Evolutionary conservation across 2,888 invertebrate species (phyloP), one percentile per base, ranked within the genome.

Genomic region (Melipona beecheii): DNA sequence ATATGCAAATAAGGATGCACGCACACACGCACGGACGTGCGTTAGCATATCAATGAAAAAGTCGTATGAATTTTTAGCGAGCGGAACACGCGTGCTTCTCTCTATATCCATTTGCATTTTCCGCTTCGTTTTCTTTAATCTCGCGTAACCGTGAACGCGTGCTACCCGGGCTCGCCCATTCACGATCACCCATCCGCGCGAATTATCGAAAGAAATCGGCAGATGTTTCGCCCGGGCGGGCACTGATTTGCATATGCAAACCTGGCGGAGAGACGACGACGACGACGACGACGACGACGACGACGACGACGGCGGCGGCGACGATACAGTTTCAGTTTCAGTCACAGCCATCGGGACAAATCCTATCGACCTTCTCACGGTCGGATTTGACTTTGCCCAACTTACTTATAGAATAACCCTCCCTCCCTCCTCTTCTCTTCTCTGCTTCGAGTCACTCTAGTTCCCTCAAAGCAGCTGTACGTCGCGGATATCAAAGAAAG

Each of bases 301-400:
- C 31, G 31, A 31, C 31, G 31, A 31, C 31, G 31, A 43, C 43
- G 43, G 0, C 43, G 36, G 9, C 9, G 43, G 9, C 43, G 43
- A 52, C 49, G 78, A 75, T 65, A 76, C 72, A 62, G 78, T 75
- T 72, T 64, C 66, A 6, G 66, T 84, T 56, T 78, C 74, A 52
- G 50, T 43, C n/a, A 64, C 36, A 24, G 24, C 60, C 31, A 19
- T n/a, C 64, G 31, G 58, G 27, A 54, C 64, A 76, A 84, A 84
- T 83, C 78, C 70, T 74, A 83, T 79, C 76, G 64, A 31, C 31
- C 65, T 78, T 84, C 84, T 78, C 82, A 74, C 78, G 82, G 31
- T 71, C 54, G 75, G 75, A 78, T 84, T 84, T 75, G 73, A 78
- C 73, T 83, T 74, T 49, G 64, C 24, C 24, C 43, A 71, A 77